Evolutionary conservation across 2,797 vertebrate genomes (phyloP), one percentile per base, ranked within the genome.

Genomic region (Danio tinwini): DNA sequence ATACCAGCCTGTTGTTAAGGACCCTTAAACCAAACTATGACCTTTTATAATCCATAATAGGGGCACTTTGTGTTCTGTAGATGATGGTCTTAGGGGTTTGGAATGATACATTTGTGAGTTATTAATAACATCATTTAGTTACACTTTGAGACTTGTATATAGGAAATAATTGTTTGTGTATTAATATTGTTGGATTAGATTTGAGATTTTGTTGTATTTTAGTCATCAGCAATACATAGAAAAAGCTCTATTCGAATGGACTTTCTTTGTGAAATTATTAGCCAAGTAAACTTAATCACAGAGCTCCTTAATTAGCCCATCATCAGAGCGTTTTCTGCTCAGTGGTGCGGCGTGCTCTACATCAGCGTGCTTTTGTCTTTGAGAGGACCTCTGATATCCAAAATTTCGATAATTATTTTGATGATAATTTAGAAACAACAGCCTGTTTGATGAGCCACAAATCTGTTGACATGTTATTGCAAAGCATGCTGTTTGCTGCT

Each of bases 341-440:
- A 76, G 52, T 12, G 14, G 4, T 78, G 64, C 63, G 37, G 6
- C 14, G 42, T 6, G 29, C 53, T 29, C 29, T 45, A 40, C 45
- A 78, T 59, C 56, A 61, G 2, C 11, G 21, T 39, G n/a, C 7
- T 39, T 50, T 53, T 69, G 65, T 78, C 17, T 39, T 71, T 62
- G 45, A 71, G 17, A 44, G 76, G 7, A 47, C 42, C 44, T 49
- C 39, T 44, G 39, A 4, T 40, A 47, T 40, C 45, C 67, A 50
- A 70, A 62, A 61, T 61, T 1, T 40, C 0, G 62, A 52, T 62
- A 37, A 71, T 63, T 53, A 71, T 71, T 70, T 52, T 52, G 9
- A 71, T 62, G 37, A 78, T 70, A 19, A 69, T 77, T 49, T 61
- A 40, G n/a, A 65, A 56, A 76, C 61, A 65, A 76, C 74, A 50